Conservation (phyloP, 1,140 invertebrate genomes). For the Apocrypta bakeri region DNA sequence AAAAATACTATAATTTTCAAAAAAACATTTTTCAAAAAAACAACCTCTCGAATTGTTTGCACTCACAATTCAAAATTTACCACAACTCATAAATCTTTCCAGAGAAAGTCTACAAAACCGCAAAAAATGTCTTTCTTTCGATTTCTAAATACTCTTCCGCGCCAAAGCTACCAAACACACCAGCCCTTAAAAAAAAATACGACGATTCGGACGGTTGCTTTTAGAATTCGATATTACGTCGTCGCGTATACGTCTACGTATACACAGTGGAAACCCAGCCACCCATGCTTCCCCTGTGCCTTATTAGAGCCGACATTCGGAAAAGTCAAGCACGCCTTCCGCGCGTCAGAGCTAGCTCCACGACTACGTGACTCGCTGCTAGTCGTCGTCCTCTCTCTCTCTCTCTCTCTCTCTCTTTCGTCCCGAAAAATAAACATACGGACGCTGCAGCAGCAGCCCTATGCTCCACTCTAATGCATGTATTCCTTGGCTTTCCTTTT, state of each 20-base stretch:
- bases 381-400: background rate
- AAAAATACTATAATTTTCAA: too few species aligned
- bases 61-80: too few species aligned
- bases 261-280: background rate
- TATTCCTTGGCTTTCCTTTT: conserved; percentile 24
- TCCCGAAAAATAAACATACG: conserved; percentile 37
- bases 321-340: background rate
- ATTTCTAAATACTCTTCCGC: background rate
- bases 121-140: too few species aligned
- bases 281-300: background rate
- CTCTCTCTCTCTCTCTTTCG: background rate
- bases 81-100: too few species aligned
- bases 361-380: conserved; percentile 3
- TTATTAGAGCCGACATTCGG: conserved; percentile 19
- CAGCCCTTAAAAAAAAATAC: background rate
- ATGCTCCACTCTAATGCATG: conserved; percentile 17
- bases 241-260: too few species aligned
- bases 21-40: too few species aligned
- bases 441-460: background rate
- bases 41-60: too few species aligned
- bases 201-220: background rate
- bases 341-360: background rate
- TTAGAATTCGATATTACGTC: conserved; percentile 27
- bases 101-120: too few species aligned
- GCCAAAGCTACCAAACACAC: too few species aligned